phyloP scores from a whole-genome alignment of 2,888 invertebrate species.

The Tupiocoris notatus region DNA sequence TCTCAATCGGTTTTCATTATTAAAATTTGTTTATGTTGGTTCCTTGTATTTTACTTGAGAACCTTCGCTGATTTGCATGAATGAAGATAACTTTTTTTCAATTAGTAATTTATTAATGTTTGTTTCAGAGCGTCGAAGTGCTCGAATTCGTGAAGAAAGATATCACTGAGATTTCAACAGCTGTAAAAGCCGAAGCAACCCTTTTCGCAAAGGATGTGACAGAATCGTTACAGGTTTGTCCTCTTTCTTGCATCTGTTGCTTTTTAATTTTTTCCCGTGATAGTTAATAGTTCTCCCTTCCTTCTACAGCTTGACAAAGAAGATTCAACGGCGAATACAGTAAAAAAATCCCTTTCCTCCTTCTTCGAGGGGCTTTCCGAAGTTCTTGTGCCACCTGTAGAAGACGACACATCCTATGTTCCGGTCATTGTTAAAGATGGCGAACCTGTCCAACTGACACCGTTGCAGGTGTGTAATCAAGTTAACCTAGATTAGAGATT shows the following conservation, averaged over 20 bases:
- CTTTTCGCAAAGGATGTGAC: slow-evolving; percentile 67
- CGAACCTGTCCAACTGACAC: slow-evolving; percentile 42
- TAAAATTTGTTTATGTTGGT: no score
- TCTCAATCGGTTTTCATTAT: no score
- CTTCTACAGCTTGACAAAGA: slow-evolving; percentile 65
- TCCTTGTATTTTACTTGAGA: no score
- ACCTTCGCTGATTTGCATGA: no score
- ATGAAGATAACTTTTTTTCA: slow-evolving; percentile 13
- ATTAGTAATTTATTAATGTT: no score
- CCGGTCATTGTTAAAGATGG: slow-evolving; percentile 45
- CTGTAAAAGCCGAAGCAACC: slow-evolving; percentile 69
- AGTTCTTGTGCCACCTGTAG: slow-evolving; percentile 32
- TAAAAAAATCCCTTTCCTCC: slow-evolving; percentile 70
- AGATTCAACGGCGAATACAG: slow-evolving; percentile 68
- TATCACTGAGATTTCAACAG: slow-evolving; percentile 70
- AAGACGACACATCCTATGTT: slow-evolving; percentile 39
- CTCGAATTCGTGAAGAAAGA: slow-evolving; percentile 75
- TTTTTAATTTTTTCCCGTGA: no score
- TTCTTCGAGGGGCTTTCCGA: slow-evolving; percentile 60
- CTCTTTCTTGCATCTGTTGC: no score
- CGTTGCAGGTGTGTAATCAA: slow-evolving; percentile 30
- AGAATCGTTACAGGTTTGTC: slow-evolving; percentile 51
- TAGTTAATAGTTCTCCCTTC: slow-evolving; percentile 1
- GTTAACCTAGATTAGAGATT: no score
- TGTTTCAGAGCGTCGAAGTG: slow-evolving; percentile 69